Base-by-base conservation (phyloP, 2,888 invertebrate genomes). In the Hyposoter dolosus region DNA sequence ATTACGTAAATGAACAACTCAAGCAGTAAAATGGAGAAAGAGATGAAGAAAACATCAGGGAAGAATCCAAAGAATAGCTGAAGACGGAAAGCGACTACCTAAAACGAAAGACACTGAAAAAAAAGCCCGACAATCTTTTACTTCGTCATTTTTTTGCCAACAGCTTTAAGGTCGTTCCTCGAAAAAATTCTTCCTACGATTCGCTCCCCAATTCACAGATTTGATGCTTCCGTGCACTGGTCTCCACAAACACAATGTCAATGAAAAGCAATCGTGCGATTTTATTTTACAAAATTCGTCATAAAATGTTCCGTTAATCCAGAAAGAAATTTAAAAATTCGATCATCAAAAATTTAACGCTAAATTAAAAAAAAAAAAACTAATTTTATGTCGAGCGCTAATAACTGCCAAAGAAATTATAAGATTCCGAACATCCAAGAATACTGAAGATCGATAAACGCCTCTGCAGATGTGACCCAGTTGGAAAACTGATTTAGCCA, bases 1-100 rank as follows among this genome's bases (percentile, higher is more conserved):
- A 90, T 90, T 90, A 89, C 89, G 85, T 89, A 89, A 90, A 90
- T 89, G 89, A 90, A 89, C 89, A 88, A 90, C 89, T 88, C 84
- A 87, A 89, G 79, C 63, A 76, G 66, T 56, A 66, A 79, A 56
- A 80, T 75, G 50, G 53, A 74, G 65, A 60, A 23, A 15, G 65
- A 69, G 71, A 82, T 60, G 40, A 79, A 28, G 66, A 79, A 28
- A 60, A 66, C 23, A n/a, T n/a, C 45, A 23, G 74, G 9, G 53
- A 43, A 40, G 47, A 56, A 53, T 43, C 23, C n/a, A 43, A 56
- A 50, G 23, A 63, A 43, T 71, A 43, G 9, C 40, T 56, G 12
- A 56, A 50, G 45, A 28, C 40, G 35, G 53, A 71, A 74, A 72
- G 43, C 17, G 45, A 75, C 15, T 43, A 69, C 45, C 56, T 15